phyloP scores from a whole-genome alignment of 1,140 invertebrate species.

The Procambarus virginalis region DNA sequence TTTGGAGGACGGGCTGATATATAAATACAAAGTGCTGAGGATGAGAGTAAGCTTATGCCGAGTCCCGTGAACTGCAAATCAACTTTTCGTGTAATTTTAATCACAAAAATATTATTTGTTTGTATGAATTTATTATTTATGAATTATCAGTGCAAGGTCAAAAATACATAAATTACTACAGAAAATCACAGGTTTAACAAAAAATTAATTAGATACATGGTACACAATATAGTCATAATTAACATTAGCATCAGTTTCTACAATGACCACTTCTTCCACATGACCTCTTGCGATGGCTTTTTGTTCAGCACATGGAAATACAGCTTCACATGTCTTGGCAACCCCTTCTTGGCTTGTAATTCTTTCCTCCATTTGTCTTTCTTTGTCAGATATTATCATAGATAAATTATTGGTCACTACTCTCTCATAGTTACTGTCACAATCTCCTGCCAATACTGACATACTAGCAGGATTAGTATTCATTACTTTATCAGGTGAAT shows the following conservation, averaged over 20 bases:
- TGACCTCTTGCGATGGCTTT: neutral
- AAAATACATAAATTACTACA: no score
- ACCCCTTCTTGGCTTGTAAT: neutral
- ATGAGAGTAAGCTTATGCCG: no score
- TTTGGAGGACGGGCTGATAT: no score
- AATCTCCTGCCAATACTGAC: neutral
- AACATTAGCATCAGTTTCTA: conserved; percentile 1
- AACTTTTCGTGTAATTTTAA: no score
- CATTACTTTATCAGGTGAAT: neutral
- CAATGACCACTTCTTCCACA: conserved; percentile 7
- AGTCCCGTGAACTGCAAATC: no score
- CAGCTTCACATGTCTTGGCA: neutral
- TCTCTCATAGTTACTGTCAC: neutral
- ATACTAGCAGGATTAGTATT: neutral
- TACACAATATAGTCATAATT: conserved; percentile 8
- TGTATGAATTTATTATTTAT: no score
- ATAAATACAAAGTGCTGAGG: no score
- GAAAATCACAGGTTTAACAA: no score
- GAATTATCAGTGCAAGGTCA: no score
- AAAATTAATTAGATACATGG: neutral
- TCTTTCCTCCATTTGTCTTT: neutral
- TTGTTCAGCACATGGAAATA: neutral
- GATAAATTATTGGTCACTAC: neutral
- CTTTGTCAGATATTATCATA: neutral
- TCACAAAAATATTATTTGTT: no score